phyloP scores from a whole-genome alignment of 92 coral and sea anemone species.

The Epizoanthus rinbou region DNA sequence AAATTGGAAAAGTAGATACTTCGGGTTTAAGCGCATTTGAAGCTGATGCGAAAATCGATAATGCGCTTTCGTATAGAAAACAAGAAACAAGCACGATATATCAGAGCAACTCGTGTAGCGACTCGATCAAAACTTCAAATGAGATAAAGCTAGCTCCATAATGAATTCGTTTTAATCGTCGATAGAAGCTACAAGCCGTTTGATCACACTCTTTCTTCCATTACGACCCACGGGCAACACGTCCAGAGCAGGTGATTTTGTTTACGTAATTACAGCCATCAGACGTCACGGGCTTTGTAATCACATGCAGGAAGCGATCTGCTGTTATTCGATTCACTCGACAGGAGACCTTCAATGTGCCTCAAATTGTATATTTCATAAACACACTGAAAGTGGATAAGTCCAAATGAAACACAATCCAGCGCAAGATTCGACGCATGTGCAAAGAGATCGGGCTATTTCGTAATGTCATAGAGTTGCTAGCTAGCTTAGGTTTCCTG shows the following conservation, averaged over 20 bases:
- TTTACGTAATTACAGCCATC: not conserved
- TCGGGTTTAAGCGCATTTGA: no score
- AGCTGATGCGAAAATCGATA: no score
- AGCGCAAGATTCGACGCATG: no score
- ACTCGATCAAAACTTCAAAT: no score
- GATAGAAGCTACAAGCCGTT: no score
- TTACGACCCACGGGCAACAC: not conserved
- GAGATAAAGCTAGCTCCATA: no score
- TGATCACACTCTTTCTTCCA: not conserved
- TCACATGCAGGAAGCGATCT: conserved; percentile 11
- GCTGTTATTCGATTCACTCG: not conserved
- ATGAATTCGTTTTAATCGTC: no score
- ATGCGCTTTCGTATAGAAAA: no score
- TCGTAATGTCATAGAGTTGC: not conserved
- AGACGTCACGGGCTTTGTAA: conserved; percentile 31
- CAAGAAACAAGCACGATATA: no score
- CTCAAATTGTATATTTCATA: not conserved
- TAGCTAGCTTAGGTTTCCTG: not conserved
- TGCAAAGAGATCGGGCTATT: not conserved
- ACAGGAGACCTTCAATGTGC: not conserved
- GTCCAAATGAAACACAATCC: not conserved
- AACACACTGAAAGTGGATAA: not conserved
- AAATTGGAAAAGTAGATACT: no score
- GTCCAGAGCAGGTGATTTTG: not conserved
- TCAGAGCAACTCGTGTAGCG: no score